Base-by-base conservation (phyloP, 2,797 vertebrate species). In the Lerista edwardsae region DNA sequence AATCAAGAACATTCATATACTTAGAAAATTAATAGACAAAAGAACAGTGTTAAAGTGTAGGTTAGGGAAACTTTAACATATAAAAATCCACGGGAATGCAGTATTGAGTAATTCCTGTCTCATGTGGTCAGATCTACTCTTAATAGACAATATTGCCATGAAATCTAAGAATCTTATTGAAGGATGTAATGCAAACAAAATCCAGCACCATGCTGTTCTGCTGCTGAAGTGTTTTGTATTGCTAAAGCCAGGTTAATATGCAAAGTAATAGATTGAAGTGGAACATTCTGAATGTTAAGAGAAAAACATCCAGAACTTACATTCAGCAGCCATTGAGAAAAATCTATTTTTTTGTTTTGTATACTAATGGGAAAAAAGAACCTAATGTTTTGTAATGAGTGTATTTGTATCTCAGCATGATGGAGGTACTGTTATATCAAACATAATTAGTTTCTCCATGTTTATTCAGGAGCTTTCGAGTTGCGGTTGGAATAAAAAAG, bases 401-500 rank as follows among this genome's bases (percentile, higher is more conserved):
- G 44, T 67, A 31, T 19, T 84, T 34, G 7, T 69, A 7, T 86
- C 3, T 85, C 67, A 78, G 25, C 23, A 14, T 51, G 6, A 41
- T 11, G 67, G 86, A 7, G 29, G 6, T 79, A 78, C 80, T 19
- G 19, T 80, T n/a, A n/a, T 10, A 71, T 74, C 82, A 36, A 84
- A 84, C 84, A 82, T 84, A 36, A 78, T 76, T 69, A 34, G 71
- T 77, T 91, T 91, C 85, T 91, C 55, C 81, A 7, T 83, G 34
- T 89, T 94, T 84, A 93, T 80, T 8, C 90, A 99, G 99, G 99
- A 99, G 94, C 96, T 99, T 94, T 98, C 98, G 69, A 99, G 99
- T 93, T 99, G 99, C 90, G 99, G 98, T 93, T 99, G 99, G 99
- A 99, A 99, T 96, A 99, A 99, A 95, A 99, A 98, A 94, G 98